These are phyloP conservation scores for Maconellicoccus hirsutus DNA, from an alignment of 1,140 invertebrate genomes.

Conservation along the genomic window DNA sequence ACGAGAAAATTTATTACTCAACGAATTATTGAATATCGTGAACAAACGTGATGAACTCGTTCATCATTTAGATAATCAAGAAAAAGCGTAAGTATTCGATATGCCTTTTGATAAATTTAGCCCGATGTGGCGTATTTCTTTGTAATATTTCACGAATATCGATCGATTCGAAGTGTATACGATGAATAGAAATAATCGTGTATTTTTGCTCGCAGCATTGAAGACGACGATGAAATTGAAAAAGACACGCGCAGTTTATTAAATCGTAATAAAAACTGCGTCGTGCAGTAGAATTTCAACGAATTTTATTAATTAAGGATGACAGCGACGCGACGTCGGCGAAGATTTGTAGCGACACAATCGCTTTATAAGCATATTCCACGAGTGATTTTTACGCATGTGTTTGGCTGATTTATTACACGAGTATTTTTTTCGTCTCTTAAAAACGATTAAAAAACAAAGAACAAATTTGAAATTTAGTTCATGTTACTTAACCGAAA, in stretches of 20 bases:
- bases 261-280: conserved; percentile 77
- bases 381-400: too few species aligned
- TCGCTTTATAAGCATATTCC: too few species aligned
- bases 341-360: too few species aligned
- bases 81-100: conserved; percentile 69
- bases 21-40: conserved; percentile 83
- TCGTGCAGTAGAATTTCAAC: conserved; percentile 51
- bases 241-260: conserved; percentile 61
- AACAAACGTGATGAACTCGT: conserved; percentile 92
- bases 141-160: conserved; percentile 21
- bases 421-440: too few species aligned
- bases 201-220: conserved; percentile 57
- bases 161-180: not conserved
- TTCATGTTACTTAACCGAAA: too few species aligned
- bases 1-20: conserved; percentile 70
- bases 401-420: too few species aligned
- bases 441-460: too few species aligned
- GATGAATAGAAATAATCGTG: not conserved
- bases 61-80: conserved; percentile 87
- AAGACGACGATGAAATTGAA: conserved; percentile 86
- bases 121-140: not conserved
- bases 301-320: too few species aligned
- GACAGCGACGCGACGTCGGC: too few species aligned
- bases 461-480: too few species aligned
- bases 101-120: too few species aligned